Base-by-base conservation (phyloP, 2,113 vertebrate genomes). In the Rhabdornis inornatus region DNA sequence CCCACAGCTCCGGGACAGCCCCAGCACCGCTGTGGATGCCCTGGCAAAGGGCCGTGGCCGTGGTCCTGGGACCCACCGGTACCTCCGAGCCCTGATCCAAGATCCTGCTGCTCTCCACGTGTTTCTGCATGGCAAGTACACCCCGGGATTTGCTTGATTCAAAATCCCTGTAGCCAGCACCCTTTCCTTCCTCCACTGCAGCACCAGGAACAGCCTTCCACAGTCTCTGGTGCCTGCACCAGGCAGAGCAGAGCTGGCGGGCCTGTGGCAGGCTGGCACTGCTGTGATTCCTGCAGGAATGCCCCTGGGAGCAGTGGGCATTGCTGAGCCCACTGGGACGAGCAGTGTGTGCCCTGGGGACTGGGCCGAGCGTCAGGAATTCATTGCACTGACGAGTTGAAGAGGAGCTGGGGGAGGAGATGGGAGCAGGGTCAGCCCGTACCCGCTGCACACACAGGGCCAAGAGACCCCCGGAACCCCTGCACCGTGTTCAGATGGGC, bases 21-120 rank as follows among this genome's bases (percentile, higher is more conserved):
- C 27, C 8, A 6, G 53, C 27, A 12, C 33, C 2, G 28, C 39
- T 5, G 39, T 6, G 28, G 27, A 33, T 59, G 49, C 30, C 59
- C 39, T 2, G 3, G 37, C 21, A 33, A 74, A 55, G 33, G 24
- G 45, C 35, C 28, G 10, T 5, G 23, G 55, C 12, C 28, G 10
- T 5, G 23, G 55, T 10, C 3, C 24, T 6, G n/a, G 35, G 13
- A 42, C 47, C 30, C 3, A 2, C 37, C 0, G 0, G 49, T 28
- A 30, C 7, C 42, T 61, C 57, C 0, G 2, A 69, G 74, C 39
- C 30, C 47, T 40, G 47, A 47, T 35, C 55, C 56, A 35, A 35
- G 79, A n/a, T n/a, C n/a, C 50, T 57, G 56, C 25, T 3, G 1
- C 5, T 31, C 30, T 13, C 35, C 7, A 1, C 0, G 1, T 4